These are phyloP conservation scores for Drosophila cardini DNA, from an alignment of 1,140 invertebrate genomes.

Conservation along the genomic window DNA sequence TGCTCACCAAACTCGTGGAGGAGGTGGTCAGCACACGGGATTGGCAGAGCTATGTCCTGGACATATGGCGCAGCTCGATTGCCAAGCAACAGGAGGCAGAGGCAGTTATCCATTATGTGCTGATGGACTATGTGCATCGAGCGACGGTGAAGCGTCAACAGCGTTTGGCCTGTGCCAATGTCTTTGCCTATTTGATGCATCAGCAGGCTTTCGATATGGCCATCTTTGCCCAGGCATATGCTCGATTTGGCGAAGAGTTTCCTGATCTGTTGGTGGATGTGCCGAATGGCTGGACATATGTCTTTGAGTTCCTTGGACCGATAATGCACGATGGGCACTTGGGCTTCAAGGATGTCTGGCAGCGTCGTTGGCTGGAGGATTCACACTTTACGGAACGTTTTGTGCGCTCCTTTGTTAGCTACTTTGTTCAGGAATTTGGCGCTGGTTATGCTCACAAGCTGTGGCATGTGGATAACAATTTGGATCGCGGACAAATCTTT, in stretches of 20 bases:
- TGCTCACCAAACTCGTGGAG: constrained; percentile 65
- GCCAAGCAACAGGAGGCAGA: constrained; percentile 49
- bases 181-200: constrained; percentile 62
- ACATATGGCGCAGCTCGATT: constrained; percentile 52
- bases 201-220: constrained; percentile 58
- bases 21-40: constrained; percentile 55
- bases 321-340: constrained; percentile 62
- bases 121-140: constrained; percentile 70
- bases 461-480: constrained; percentile 73
- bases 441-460: constrained; percentile 68
- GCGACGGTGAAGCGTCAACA: constrained; percentile 55
- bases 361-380: constrained; percentile 62
- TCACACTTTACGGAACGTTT: constrained; percentile 58
- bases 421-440: constrained; percentile 77
- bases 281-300: constrained; percentile 75
- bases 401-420: constrained; percentile 66
- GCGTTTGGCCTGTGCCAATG: constrained; percentile 59
- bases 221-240: constrained; percentile 60
- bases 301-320: constrained; percentile 79
- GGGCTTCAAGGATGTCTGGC: constrained; percentile 72
- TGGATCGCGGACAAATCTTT: constrained; percentile 71
- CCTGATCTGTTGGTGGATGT: constrained; percentile 73
- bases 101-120: constrained; percentile 53
- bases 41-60: constrained; percentile 63
- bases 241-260: constrained; percentile 63